A percentile compares a stretch with the other conserved stretches of the same genome.
These are phyloP conservation scores for Rapana venosa DNA, from an alignment of 2,888 invertebrate species.

Conservation along the genomic window DNA sequence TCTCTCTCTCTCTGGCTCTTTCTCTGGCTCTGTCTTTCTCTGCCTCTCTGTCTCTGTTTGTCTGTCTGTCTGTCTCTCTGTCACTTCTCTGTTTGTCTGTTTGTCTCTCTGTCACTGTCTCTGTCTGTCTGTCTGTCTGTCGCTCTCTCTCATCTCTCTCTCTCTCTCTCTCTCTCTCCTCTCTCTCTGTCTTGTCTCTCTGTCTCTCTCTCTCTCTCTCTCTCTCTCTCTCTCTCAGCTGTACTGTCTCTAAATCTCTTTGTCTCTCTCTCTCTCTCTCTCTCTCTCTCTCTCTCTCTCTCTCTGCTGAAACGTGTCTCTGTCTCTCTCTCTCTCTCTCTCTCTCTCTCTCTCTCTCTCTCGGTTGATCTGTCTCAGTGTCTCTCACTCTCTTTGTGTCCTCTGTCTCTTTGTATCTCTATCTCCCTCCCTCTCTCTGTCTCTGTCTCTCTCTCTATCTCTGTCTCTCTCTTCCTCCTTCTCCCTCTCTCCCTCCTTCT, in stretches of 20 bases:
- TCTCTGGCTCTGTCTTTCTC: not conserved
- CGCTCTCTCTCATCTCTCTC: not conserved
- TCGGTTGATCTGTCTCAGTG: not conserved
- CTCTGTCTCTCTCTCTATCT: not conserved
- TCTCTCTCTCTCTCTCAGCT: not conserved
- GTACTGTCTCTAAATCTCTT: not conserved
- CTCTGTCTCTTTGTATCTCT: not conserved
- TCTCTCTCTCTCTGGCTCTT: not conserved
- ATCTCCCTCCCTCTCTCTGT: no score
- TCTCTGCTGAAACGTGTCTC: not conserved
- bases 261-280: not conserved
- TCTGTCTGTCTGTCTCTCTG: not conserved
- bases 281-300: not conserved
- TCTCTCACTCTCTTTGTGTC: not conserved
- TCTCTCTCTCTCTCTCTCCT: not conserved
- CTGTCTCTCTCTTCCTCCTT: not conserved
- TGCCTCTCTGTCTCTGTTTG: not conserved
- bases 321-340: not conserved
- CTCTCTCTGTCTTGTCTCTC: not conserved
- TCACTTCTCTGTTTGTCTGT: not conserved
- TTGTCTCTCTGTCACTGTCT: not conserved
- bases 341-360: constrained; percentile 17
- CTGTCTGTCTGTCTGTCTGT: not conserved
- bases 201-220: no score
- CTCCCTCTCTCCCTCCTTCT: not conserved